Base-by-base conservation (phyloP, 2,797 vertebrate genomes). In the Ctenosaura bakeri region DNA sequence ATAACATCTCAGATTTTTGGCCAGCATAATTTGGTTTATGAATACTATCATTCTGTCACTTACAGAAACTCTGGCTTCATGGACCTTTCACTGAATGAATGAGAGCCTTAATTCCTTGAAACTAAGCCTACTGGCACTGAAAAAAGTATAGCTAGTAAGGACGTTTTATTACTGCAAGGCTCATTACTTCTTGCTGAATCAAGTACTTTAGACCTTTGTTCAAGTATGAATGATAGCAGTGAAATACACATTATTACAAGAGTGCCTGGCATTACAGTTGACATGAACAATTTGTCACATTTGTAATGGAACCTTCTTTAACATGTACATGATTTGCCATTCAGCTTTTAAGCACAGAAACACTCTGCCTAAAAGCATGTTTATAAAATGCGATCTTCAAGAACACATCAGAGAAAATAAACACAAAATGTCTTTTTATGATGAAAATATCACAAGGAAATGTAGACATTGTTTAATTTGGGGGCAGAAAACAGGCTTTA, bases 381-480 rank as follows among this genome's bases (percentile, higher is more conserved):
- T 88, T 91, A 91, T 94, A 52, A 71, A 84, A 78, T 56, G 8
- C 71, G 73, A 64, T 52, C 90, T 64, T 94, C 92, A 93, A 88
- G 92, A 93, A 91, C 85, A 3, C 91, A 90, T 91, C 62, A 90
- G 35, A 95, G 85, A 73, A 83, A 92, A 87, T 64, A 29, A 81
- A 85, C 86, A 81, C 90, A 92, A 92, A 93, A 91, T 95, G 93
- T 89, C 87, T 80, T 76, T 89, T 86, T 90, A 88, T 92, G 94
- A 91, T 94, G 92, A 94, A 89, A 93, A 94, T 95, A 92, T 92
- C 93, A 54, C 38, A 77, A 81, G 56, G 66, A 73, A 46, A 6
- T 35, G 22, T 77, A 89, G 24, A 24, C 42, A 35, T 13, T 85
- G 83, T 93, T 62, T 38, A 79, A 73, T 1, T 22, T 59, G 14